Evolutionary conservation across 2,888 invertebrate species (phyloP).

Genomic region (Tridacna gigas): DNA sequence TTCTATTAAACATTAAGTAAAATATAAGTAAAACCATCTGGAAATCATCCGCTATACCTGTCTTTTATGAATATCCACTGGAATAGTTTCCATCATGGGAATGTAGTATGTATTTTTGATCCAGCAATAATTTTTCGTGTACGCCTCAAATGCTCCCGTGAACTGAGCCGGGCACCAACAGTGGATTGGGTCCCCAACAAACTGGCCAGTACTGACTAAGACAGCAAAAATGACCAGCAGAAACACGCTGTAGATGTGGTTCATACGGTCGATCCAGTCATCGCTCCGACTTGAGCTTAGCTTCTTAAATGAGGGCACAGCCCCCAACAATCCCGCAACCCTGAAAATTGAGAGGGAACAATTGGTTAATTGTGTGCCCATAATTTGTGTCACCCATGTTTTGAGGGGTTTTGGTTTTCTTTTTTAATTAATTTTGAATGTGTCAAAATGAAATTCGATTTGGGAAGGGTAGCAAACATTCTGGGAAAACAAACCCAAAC

Average conservation of each 20-base stretch:
- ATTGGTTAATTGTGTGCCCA: no score
- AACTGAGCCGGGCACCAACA: slow-evolving; percentile 81
- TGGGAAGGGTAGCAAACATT: no score
- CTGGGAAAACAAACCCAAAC: no score
- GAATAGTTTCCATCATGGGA: slow-evolving; percentile 79
- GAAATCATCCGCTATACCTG: slow-evolving; percentile 49
- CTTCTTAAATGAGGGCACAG: slow-evolving; percentile 77
- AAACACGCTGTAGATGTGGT: slow-evolving; percentile 79
- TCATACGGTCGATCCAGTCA: slow-evolving; percentile 80
- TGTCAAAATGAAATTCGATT: no score
- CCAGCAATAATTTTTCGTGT: slow-evolving; percentile 81
- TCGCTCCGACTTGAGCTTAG: slow-evolving; percentile 79
- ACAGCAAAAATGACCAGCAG: slow-evolving; percentile 80
- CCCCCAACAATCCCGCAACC: slow-evolving; percentile 71
- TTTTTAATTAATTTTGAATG: no score
- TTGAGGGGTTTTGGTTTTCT: no score
- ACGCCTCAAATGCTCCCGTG: slow-evolving; percentile 78
- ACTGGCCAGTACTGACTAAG: slow-evolving; percentile 78
- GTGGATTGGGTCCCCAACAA: slow-evolving; percentile 81
- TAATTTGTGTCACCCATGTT: no score
- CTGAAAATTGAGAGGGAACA: slow-evolving; percentile 37
- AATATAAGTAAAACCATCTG: no score
- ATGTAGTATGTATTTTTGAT: slow-evolving; percentile 82
- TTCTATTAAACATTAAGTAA: no score
- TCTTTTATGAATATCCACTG: slow-evolving; percentile 72